Evolutionary conservation across 2,888 invertebrate genomes (phyloP).

Genomic region (Shargacucullia verbasci): DNA sequence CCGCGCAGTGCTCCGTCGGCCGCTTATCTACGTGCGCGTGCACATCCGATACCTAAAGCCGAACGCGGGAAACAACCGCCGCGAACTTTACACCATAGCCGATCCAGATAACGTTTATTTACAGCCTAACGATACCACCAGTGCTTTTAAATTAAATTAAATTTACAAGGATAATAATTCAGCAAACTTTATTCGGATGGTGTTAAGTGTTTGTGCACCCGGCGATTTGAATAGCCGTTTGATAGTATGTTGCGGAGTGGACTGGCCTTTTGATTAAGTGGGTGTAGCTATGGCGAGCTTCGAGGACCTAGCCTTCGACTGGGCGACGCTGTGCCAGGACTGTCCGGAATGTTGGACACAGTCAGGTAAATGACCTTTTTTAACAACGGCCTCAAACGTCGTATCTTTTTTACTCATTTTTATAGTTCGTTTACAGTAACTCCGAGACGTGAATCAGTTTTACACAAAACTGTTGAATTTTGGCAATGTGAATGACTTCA

Average conservation of each 20-base stretch:
- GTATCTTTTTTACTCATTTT: constrained; percentile 33
- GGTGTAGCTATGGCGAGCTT: constrained; percentile 90
- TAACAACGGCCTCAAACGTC: constrained; percentile 19
- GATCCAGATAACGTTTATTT: constrained; percentile 62
- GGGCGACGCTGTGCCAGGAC: constrained; percentile 90
- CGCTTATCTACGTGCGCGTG: constrained; percentile 79
- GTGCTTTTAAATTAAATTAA: constrained; percentile 42
- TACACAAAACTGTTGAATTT: constrained; percentile 15
- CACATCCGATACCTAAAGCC: constrained; percentile 64
- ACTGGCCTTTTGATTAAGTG: constrained; percentile 66
- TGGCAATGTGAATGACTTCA: constrained; percentile 14
- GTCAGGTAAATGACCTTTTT: constrained; percentile 86
- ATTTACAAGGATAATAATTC: constrained; percentile 38
- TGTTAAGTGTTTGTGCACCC: constrained; percentile 76
- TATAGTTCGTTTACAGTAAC: constrained; percentile 33
- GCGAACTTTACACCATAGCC: constrained; percentile 61
- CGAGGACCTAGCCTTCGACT: constrained; percentile 91
- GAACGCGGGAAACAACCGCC: constrained; percentile 62
- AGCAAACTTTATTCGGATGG: constrained; percentile 58
- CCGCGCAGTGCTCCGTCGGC: constrained; percentile 83
- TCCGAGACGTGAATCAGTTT: constrained; percentile 11
- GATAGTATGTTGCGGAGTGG: constrained; percentile 71
- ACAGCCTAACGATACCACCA: constrained; percentile 54
- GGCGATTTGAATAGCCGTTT: constrained; percentile 57
- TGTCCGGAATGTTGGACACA: constrained; percentile 90